Conservation (phyloP, 2,113 vertebrate species). For the Penelope pileata region DNA sequence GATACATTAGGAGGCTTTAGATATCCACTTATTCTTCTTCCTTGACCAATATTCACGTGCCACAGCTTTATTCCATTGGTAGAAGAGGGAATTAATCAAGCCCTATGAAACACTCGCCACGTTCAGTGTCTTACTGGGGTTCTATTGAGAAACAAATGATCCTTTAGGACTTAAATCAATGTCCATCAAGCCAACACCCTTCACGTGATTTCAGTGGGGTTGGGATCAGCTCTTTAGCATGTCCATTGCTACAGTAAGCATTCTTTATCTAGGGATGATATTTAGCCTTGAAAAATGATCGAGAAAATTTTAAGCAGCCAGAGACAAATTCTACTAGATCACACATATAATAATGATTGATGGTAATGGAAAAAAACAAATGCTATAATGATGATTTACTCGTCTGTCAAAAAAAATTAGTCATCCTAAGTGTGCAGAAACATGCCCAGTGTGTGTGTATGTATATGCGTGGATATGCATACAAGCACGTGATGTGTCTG, state of each 20-base stretch:
- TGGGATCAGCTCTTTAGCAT: constrained; percentile 15
- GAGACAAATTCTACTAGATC: constrained; percentile 60
- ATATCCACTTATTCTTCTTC: background rate
- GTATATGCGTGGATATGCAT: background rate
- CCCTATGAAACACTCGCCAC: background rate
- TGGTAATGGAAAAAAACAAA: constrained; percentile 59
- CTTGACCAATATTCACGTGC: background rate
- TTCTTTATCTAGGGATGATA: constrained; percentile 48
- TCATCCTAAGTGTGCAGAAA: background rate
- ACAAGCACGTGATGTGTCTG: background rate
- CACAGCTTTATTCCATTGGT: background rate
- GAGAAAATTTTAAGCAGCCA: constrained; percentile 32
- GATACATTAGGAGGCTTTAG: background rate
- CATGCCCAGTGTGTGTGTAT: background rate
- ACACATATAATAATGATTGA: constrained; percentile 49
- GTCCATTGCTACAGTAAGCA: background rate
- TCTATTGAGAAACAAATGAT: constrained; percentile 47
- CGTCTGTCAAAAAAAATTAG: constrained; percentile 53
- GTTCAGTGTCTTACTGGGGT: constrained; percentile 2
- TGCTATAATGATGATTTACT: constrained; percentile 51
- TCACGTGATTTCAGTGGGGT: background rate
- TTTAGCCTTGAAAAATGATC: constrained; percentile 36
- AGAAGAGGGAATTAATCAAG: constrained; percentile 30
- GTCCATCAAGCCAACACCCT: constrained; percentile 4
- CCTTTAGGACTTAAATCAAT: constrained; percentile 44